These are phyloP conservation scores for Eufriesea mexicana DNA, from an alignment of 1,140 invertebrate genomes.

Conservation along the genomic window DNA sequence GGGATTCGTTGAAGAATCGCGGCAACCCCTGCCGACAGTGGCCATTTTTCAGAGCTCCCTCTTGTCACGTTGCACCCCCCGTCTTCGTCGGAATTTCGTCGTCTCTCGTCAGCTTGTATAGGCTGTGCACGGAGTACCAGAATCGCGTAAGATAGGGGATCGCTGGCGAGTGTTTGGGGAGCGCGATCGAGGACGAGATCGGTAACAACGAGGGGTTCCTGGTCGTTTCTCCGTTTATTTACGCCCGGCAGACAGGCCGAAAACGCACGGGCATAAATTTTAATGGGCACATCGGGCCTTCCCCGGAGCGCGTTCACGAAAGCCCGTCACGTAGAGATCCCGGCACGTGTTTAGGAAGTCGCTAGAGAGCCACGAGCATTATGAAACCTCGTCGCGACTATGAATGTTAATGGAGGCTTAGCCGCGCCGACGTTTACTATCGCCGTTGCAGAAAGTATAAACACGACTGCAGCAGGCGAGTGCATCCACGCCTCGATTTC, in stretches of 20 bases:
- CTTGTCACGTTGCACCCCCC: too few species aligned
- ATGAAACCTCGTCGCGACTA: conserved; percentile 64
- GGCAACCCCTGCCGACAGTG: too few species aligned
- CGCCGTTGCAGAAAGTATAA: conserved; percentile 46
- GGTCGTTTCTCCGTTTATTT: not conserved
- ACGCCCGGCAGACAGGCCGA: not conserved
- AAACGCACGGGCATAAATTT: conserved; percentile 43
- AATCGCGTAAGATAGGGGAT: too few species aligned
- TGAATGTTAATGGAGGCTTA: conserved; percentile 66
- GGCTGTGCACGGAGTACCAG: too few species aligned
- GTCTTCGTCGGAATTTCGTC: too few species aligned
- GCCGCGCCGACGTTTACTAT: conserved; percentile 28
- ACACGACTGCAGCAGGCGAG: not conserved
- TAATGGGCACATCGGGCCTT: conserved; percentile 17
- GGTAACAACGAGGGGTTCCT: not conserved
- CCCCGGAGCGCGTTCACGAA: conserved; percentile 47
- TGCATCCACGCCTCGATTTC: conserved; percentile 24
- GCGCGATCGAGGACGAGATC: too few species aligned
- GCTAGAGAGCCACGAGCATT: conserved; percentile 56
- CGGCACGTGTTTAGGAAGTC: conserved; percentile 67
- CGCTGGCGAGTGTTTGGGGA: too few species aligned
- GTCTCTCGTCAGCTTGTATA: too few species aligned
- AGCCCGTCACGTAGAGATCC: conserved; percentile 63
- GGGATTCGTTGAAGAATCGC: not conserved
- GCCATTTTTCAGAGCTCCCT: too few species aligned